phyloP scores from a whole-genome alignment of 2,113 vertebrate genomes.

The Ariopsis seemanni region DNA sequence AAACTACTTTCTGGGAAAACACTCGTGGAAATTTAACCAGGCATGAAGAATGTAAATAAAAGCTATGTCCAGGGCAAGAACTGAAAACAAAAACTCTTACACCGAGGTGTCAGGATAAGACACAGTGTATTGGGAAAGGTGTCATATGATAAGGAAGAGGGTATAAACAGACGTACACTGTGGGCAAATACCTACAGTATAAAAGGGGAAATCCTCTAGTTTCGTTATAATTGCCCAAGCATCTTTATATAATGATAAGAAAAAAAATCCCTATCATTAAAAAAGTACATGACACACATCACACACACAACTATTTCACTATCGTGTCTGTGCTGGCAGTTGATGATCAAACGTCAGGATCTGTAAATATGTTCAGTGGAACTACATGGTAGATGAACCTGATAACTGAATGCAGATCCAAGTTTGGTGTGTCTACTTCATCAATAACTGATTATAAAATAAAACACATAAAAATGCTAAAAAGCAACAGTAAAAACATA shows the following conservation, averaged over 20 bases:
- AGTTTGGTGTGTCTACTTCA: not conserved
- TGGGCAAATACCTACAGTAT: conserved; percentile 6
- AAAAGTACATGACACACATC: not conserved
- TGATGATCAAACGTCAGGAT: not conserved
- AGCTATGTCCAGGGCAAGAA: not conserved
- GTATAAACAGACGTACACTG: not conserved
- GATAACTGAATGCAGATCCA: not conserved
- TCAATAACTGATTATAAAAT: not conserved
- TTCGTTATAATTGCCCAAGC: not conserved
- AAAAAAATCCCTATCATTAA: not conserved
- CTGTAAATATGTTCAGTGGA: not conserved
- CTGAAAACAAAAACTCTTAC: not conserved
- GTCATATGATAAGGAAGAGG: not conserved
- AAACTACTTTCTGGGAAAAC: not conserved
- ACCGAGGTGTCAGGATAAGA: not conserved
- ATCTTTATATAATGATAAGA: not conserved
- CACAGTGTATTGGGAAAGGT: not conserved
- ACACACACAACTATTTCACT: not conserved
- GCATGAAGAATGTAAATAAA: not conserved
- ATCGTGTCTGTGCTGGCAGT: not conserved
- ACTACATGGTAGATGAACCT: not conserved
- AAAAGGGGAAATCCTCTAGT: conserved; percentile 26
- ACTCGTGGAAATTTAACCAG: conserved; percentile 1
- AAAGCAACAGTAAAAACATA: not conserved
- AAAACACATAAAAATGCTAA: not conserved